Evolutionary conservation across 1,140 invertebrate genomes (phyloP), one percentile per base, ranked within the genome.

Genomic region (Magallana gigas): DNA sequence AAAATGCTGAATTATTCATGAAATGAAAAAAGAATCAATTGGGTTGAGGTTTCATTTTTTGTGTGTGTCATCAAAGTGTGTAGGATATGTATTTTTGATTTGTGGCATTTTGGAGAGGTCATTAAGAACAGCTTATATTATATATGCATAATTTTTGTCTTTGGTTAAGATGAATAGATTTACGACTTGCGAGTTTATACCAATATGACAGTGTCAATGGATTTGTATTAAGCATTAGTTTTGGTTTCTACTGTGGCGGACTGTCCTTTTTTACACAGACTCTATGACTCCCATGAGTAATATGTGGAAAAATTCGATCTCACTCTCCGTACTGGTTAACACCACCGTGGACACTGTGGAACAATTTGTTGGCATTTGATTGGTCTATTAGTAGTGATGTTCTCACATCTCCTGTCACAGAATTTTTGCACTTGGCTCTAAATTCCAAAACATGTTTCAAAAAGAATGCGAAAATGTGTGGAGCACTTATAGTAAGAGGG

Each of bases 241-340:
- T 71, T 71, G 8, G 16, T 14, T 64, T 64, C 60, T 76, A 18
- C 8, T 4, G 8, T 29, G 68, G 8, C 64, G 23, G 64, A 71
- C 7, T 16, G n/a, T 71, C 29, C 11, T 71, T 7, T 11, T 71
- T 76, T 76, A 29, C 36, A 48, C 36, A 76, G 68, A 76, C 68
- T 76, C 68, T 76, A 29, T 29, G 68, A 76, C 68, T 76, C 68
- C 68, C 68, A 76, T 76, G 68, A 76, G 23, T 76, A 76, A 36
- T 48, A 62, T 6, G 60, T 16, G 60, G n/a, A 62, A 62, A 16
- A 12, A 12, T 62, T 62, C 12, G 60, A 16, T 62, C 6, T 62
- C 0, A 62, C 12, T 48, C 5, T 48, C 36, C 2, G 36, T 48
- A 5, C 36, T 48, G 36, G 36, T 48, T 48, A 48, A 48, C 36